Base-by-base conservation (phyloP, 2,797 vertebrate genomes). In the Ptychobarbus kaznakovi region DNA sequence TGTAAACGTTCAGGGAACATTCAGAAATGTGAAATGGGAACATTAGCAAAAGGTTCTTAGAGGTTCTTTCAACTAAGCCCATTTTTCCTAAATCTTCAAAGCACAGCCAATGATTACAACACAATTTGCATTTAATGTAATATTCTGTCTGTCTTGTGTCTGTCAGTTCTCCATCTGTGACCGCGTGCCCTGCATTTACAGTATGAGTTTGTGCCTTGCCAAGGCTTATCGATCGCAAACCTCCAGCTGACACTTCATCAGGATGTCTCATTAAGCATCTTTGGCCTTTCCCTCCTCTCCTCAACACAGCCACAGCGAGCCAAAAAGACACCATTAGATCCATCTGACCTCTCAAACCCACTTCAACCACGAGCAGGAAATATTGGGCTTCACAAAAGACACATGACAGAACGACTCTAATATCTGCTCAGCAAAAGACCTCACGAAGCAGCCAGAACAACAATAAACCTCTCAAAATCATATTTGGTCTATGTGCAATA, bases 141-240 rank as follows among this genome's bases (percentile, higher is more conserved):
- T 20, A 35, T 44, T 65, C 58, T 46, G 35, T 35, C 20, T 10
- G 20, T 28, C 16, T 32, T 53, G 66, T 38, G 58, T 35, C 68
- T 44, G 56, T 44, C 40, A n/a, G 11, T 25, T 35, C 53, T 69
- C 25, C 3, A 40, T 74, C 53, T 82, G 49, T n/a, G 38, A 75
- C 56, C 8, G 61, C 7, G 28, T 78, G 22, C 84, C 75, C 70
- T 66, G 74, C 61, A 76, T 20, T n/a, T 63, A 84, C 75, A 77
- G 44, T n/a, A 73, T 80, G 78, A 63, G 73, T 61, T 49, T 69
- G 56, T n/a, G 22, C 61, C 28, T 35, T 74, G 51, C 42, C 69
- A 81, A 88, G 83, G 42, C 75, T 65, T 82, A 87, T 89, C 28
- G 68, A 86, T 75, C 78, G 38, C 61, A 88, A 75, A 63, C 80